Percentiles rank a stretch among this genome's conserved stretches.
Conservation (phyloP, 2,113 vertebrate genomes). For the Glaucidium brasilianum region DNA sequence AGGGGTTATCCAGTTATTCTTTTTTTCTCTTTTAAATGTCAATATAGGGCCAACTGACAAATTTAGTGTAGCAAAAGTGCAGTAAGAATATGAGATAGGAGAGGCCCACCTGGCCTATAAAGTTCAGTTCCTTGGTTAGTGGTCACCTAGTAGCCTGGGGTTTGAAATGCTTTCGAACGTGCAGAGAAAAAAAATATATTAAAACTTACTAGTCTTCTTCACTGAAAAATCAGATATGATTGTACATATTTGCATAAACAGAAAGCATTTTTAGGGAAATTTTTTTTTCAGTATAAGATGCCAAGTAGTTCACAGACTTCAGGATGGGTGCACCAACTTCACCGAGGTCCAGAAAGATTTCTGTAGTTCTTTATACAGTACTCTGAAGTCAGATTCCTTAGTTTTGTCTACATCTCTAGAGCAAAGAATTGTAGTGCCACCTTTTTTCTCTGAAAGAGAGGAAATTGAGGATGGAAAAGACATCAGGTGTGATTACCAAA, state of each 20-base stretch:
- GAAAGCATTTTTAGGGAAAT: background rate
- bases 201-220: background rate
- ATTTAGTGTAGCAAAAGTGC: background rate
- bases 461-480: background rate
- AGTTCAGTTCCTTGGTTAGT: background rate
- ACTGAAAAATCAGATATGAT: background rate
- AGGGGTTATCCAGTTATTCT: background rate
- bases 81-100: background rate
- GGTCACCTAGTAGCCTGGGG: background rate
- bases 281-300: background rate
- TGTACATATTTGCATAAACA: background rate
- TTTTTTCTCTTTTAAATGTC: background rate
- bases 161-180: background rate
- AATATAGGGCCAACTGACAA: background rate
- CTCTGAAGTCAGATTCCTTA: background rate
- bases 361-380: background rate
- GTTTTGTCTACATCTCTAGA: background rate
- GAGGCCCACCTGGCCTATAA: background rate
- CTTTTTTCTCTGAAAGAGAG: background rate
- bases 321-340: background rate
- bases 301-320: background rate
- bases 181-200: background rate
- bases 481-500: background rate
- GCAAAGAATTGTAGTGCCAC: background rate
- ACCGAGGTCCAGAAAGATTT: background rate